Evolutionary conservation across 2,797 vertebrate genomes (phyloP).

Genomic region (Sebastes aleutianus): DNA sequence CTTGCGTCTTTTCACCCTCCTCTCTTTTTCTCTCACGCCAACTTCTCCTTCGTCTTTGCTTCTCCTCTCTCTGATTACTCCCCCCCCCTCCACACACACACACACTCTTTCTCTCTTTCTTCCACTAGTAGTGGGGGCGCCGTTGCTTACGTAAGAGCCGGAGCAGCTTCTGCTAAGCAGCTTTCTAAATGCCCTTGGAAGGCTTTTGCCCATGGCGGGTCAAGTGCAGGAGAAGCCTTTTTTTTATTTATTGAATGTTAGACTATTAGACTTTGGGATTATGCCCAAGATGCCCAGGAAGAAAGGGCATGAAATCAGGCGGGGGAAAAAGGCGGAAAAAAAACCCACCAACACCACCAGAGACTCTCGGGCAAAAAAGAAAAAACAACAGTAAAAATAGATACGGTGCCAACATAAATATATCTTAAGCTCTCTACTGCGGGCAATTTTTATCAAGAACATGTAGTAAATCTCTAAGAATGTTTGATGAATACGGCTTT

Average conservation of each 20-base stretch:
- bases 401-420: slow-evolving; percentile 44
- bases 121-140: slow-evolving; percentile 28
- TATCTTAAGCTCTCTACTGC: slow-evolving; percentile 45
- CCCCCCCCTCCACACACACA: not conserved
- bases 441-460: slow-evolving; percentile 36
- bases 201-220: slow-evolving; percentile 70
- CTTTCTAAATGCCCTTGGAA: slow-evolving; percentile 73
- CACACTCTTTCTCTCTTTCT: not conserved
- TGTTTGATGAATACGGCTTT: slow-evolving; percentile 34
- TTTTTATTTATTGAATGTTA: slow-evolving; percentile 63
- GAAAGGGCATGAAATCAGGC: slow-evolving; percentile 69
- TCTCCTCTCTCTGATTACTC: slow-evolving; percentile 44
- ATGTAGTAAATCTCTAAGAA: slow-evolving; percentile 47
- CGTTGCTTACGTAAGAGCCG: slow-evolving; percentile 61
- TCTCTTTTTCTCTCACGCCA: slow-evolving; percentile 36
- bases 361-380: slow-evolving; percentile 29
- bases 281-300: slow-evolving; percentile 61
- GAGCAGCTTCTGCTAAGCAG: slow-evolving; percentile 71
- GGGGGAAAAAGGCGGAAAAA: slow-evolving; percentile 33
- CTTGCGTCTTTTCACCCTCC: slow-evolving; percentile 16
- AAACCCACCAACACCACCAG: slow-evolving; percentile 1
- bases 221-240: slow-evolving; percentile 58
- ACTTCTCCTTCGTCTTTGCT: slow-evolving; percentile 26
- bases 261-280: slow-evolving; percentile 70
- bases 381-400: slow-evolving; percentile 52